Evolutionary conservation across 2,888 invertebrate species (phyloP).

Genomic region (Archips crataeganus): DNA sequence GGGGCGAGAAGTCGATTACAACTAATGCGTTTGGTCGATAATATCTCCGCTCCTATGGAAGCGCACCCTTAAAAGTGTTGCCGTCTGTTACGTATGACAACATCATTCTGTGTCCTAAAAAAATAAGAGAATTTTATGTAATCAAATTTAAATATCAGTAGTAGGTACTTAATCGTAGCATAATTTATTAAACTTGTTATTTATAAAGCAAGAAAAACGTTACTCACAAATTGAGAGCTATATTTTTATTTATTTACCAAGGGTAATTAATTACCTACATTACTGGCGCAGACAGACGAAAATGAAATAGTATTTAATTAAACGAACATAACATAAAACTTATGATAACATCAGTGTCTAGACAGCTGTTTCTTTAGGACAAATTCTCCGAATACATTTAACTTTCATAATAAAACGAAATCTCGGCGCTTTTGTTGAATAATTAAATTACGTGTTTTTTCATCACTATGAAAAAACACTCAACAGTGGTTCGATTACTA

Average conservation of each 20-base stretch:
- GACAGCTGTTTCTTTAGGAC: constrained; percentile 12
- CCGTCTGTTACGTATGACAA: too few relatives aligned
- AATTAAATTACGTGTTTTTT: background rate
- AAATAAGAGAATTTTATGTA: too few relatives aligned
- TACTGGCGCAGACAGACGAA: background rate
- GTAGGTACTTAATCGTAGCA: too few relatives aligned
- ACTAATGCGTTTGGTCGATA: too few relatives aligned
- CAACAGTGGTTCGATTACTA: too few relatives aligned
- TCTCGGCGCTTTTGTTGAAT: constrained; percentile 17
- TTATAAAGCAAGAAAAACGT: background rate
- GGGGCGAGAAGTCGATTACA: too few relatives aligned
- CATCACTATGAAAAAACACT: too few relatives aligned
- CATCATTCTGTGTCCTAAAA: too few relatives aligned
- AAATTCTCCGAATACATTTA: constrained; percentile 6
- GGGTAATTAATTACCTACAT: background rate
- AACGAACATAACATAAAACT: constrained; percentile 7
- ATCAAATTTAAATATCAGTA: too few relatives aligned
- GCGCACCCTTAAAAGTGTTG: too few relatives aligned
- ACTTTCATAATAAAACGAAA: constrained; percentile 9
- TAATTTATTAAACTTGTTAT: too few relatives aligned
- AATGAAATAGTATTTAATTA: background rate
- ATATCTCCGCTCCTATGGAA: too few relatives aligned
- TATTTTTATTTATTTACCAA: background rate
- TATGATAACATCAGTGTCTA: constrained; percentile 13
- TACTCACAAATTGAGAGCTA: background rate